These are phyloP conservation scores for Caradrina kadenii DNA, from an alignment of 2,888 invertebrate genomes.

Conservation along the genomic window DNA sequence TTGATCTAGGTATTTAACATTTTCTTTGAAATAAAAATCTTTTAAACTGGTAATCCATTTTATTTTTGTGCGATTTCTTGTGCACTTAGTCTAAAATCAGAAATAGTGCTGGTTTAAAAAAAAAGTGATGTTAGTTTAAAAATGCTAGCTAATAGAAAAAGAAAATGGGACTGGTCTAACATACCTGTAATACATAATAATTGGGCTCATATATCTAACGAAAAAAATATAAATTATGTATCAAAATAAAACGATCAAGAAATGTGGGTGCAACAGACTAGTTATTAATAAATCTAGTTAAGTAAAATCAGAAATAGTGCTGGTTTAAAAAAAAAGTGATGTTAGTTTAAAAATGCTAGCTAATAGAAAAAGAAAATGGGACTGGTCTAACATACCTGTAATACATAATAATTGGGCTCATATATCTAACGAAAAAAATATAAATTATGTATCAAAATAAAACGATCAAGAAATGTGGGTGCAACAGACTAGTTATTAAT, in stretches of 20 bases:
- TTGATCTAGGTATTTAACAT: not conserved
- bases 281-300: slow-evolving; percentile 42
- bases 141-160: not conserved
- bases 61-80: slow-evolving; percentile 33
- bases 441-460: slow-evolving; percentile 28
- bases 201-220: not conserved
- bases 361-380: slow-evolving; percentile 1
- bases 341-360: slow-evolving; percentile 25
- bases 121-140: slow-evolving; percentile 28
- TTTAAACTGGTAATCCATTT: slow-evolving; percentile 18
- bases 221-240: slow-evolving; percentile 24
- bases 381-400: not conserved
- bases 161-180: not conserved
- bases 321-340: slow-evolving; percentile 8
- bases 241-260: slow-evolving; percentile 38
- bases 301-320: slow-evolving; percentile 24
- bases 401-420: slow-evolving; percentile 1
- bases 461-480: slow-evolving; percentile 32
- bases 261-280: slow-evolving; percentile 52
- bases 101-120: slow-evolving; percentile 14
- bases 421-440: slow-evolving; percentile 16
- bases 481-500: slow-evolving; percentile 55
- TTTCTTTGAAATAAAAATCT: slow-evolving; percentile 22
- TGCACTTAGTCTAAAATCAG: slow-evolving; percentile 22
- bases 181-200: slow-evolving; percentile 2